Base-by-base conservation (phyloP, 2,888 invertebrate species). In the Drymonia ruficornis region DNA sequence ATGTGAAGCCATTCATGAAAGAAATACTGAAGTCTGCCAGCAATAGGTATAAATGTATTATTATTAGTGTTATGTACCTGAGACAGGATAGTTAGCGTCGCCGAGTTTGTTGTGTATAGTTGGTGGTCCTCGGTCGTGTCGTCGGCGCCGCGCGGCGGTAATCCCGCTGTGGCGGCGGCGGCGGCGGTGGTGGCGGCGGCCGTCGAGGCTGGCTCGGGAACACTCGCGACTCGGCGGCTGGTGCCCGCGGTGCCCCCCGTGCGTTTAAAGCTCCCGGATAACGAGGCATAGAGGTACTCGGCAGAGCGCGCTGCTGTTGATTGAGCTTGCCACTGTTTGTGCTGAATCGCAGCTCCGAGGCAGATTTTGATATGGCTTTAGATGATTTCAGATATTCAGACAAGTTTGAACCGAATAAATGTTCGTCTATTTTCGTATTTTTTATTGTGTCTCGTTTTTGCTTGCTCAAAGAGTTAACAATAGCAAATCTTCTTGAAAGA, bases 161-260 rank as follows among this genome's bases (percentile, higher is more conserved):
- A 7, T 28, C 28, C 28, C 28, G 28, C 28, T 5, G 28, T 7
- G 28, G 28, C 28, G 28, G 28, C 28, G 28, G 28, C n/a, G n/a
- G n/a, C n/a, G n/a, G n/a, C n/a, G n/a, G n/a, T n/a, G n/a, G n/a
- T n/a, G n/a, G n/a, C 7, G 28, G 28, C 28, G 28, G 28, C 4
- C 28, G 28, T 7, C 28, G 28, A 28, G 28, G 28, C 28, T 28
- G 28, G 28, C 28, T 7, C 28, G 50, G 54, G 54, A 45, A 40
- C 54, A 46, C 54, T 49, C 54, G 51, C 45, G 44, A 19, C 45
- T 51, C 51, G 51, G 50, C 54, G 54, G 49, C 54, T 19, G 45
- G 23, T 29, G 46, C 46, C 46, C 54, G 50, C 50, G 54, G 54
- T 50, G 54, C 46, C 54, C 54, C 49, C 53, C 48, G 28, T 43